phyloP scores from a whole-genome alignment of 2,113 vertebrate species.

The Sakesphorus luctuosus region DNA sequence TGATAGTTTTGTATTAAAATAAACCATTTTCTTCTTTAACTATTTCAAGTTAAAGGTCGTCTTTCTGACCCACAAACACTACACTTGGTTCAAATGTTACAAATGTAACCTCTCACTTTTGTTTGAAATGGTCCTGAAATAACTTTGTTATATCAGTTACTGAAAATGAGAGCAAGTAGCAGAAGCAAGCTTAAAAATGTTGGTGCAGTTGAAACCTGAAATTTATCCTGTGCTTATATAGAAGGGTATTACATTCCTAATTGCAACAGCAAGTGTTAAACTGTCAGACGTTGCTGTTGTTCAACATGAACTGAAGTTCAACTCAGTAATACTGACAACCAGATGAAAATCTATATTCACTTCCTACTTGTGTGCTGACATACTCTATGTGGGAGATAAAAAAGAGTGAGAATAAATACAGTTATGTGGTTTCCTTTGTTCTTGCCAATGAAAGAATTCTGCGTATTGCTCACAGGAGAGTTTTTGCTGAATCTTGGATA shows the following conservation, averaged over 20 bases:
- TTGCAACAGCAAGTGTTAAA: neutral
- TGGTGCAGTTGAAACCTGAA: neutral
- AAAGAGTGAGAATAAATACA: neutral
- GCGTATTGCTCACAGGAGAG: neutral
- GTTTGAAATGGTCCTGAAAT: neutral
- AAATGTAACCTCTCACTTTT: neutral
- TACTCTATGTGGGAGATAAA: neutral
- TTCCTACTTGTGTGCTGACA: neutral
- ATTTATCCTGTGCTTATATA: neutral
- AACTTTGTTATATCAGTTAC: neutral
- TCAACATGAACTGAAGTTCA: neutral
- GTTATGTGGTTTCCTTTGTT: neutral
- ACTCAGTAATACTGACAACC: neutral
- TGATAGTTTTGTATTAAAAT: neutral
- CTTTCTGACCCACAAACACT: neutral
- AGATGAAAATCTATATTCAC: neutral
- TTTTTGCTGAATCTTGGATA: conserved; percentile 17
- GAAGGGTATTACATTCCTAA: neutral
- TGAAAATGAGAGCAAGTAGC: neutral
- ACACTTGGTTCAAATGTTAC: neutral
- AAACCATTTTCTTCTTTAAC: neutral
- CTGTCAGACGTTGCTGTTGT: neutral
- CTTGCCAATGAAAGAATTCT: neutral
- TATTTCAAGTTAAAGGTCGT: neutral
- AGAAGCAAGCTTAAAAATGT: neutral